Conservation (phyloP, 2,888 invertebrate genomes). For the Dysmachus trigonus region DNA sequence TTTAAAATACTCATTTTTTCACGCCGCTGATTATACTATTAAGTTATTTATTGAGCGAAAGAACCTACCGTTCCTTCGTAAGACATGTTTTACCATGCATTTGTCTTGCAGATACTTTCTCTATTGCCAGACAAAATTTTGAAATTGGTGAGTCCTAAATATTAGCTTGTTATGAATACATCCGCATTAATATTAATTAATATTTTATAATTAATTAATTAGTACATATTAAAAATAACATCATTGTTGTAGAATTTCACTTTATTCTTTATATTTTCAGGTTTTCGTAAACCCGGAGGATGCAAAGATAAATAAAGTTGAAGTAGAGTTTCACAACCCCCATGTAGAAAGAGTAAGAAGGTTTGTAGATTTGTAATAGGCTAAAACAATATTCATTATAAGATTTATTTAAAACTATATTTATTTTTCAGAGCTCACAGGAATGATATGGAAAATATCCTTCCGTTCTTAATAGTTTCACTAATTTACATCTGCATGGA, state of each 20-base stretch:
- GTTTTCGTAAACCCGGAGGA: slow-evolving; percentile 66
- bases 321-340: slow-evolving; percentile 63
- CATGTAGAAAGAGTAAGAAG: slow-evolving; percentile 68
- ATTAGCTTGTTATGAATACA: background rate
- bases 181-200: background rate
- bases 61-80: too few relatives aligned
- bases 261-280: slow-evolving; percentile 54
- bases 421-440: slow-evolving; percentile 69
- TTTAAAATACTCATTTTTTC: too few relatives aligned
- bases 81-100: background rate
- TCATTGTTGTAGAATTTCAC: too few relatives aligned
- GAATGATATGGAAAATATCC: slow-evolving; percentile 77
- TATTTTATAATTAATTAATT: too few relatives aligned
- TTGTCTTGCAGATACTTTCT: slow-evolving; percentile 5
- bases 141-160: background rate
- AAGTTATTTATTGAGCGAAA: too few relatives aligned
- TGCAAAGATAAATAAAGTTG: slow-evolving; percentile 57
- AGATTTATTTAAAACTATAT: background rate
- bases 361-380: slow-evolving; percentile 52
- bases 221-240: background rate
- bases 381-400: too few relatives aligned
- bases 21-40: too few relatives aligned
- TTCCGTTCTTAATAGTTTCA: slow-evolving; percentile 69
- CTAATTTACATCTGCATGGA: slow-evolving; percentile 69
- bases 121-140: background rate